These are phyloP conservation scores for Xyrauchen texanus DNA, from an alignment of 2,113 vertebrate species.

Conservation along the genomic window DNA sequence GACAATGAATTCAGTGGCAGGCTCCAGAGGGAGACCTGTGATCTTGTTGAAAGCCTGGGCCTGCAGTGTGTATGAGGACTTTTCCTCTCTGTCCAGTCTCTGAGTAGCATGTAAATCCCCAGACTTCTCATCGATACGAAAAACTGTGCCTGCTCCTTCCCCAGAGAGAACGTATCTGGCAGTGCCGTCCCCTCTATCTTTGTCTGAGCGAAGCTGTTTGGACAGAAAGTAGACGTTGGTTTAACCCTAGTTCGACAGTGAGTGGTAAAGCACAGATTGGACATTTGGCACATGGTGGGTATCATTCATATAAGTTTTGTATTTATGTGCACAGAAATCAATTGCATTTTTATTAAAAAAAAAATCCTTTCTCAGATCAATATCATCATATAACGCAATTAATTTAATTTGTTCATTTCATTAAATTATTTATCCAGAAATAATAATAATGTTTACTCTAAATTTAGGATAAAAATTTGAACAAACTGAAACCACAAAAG, in stretches of 20 bases:
- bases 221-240: conserved; percentile 45
- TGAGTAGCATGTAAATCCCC: conserved; percentile 88
- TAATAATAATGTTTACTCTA: too few relatives aligned
- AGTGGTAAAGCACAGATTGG: neutral
- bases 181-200: conserved; percentile 84
- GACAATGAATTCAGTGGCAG: conserved; percentile 87
- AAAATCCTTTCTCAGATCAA: too few relatives aligned
- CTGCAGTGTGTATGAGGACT: conserved; percentile 82
- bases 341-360: too few relatives aligned
- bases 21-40: conserved; percentile 84
- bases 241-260: neutral
- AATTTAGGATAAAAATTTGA: too few relatives aligned
- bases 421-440: too few relatives aligned
- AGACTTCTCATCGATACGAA: conserved; percentile 89
- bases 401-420: too few relatives aligned
- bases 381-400: too few relatives aligned
- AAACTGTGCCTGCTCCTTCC: conserved; percentile 88
- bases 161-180: conserved; percentile 88
- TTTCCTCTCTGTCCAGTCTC: conserved; percentile 86
- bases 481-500: too few relatives aligned
- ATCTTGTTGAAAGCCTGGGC: conserved; percentile 84
- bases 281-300: neutral
- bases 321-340: too few relatives aligned
- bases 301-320: too few relatives aligned
- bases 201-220: conserved; percentile 86